These are phyloP conservation scores for Ganaspis sp. DNA, from an alignment of 1,140 invertebrate genomes.

Conservation along the genomic window DNA sequence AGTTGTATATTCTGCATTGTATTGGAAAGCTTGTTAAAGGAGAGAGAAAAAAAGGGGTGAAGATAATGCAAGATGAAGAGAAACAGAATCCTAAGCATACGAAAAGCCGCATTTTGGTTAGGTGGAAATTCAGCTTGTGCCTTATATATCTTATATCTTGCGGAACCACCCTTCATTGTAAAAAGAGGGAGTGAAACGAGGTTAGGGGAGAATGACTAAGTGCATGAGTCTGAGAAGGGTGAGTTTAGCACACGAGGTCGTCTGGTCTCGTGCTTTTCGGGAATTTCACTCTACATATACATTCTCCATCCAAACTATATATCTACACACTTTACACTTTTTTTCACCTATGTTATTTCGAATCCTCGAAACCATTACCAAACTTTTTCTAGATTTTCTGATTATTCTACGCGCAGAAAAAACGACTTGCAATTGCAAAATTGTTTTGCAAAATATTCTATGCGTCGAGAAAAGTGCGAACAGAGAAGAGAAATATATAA, in stretches of 20 bases:
- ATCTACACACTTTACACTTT: not conserved
- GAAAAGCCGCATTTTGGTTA: constrained; percentile 4
- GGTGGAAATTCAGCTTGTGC: not conserved
- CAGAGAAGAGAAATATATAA: no score
- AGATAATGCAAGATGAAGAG: not conserved
- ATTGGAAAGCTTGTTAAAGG: no score
- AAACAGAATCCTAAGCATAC: not conserved
- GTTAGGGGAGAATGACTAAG: constrained; percentile 54
- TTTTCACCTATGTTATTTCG: no score
- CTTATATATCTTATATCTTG: not conserved
- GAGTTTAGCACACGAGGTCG: constrained; percentile 44
- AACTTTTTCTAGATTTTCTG: no score
- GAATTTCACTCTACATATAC: constrained; percentile 38
- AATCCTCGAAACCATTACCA: no score
- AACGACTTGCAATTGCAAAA: no score
- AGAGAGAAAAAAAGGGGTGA: not conserved
- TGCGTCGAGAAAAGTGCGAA: no score
- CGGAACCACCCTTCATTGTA: constrained; percentile 48
- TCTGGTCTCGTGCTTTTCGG: constrained; percentile 29
- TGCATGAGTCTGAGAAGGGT: constrained; percentile 34
- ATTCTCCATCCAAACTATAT: no score
- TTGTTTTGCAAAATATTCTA: no score
- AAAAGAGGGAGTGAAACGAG: constrained; percentile 47
- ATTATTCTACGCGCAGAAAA: not conserved
- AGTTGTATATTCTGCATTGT: no score